Base-by-base conservation (phyloP, 2,888 invertebrate genomes). In the Pycnomerus fuliginosus region DNA sequence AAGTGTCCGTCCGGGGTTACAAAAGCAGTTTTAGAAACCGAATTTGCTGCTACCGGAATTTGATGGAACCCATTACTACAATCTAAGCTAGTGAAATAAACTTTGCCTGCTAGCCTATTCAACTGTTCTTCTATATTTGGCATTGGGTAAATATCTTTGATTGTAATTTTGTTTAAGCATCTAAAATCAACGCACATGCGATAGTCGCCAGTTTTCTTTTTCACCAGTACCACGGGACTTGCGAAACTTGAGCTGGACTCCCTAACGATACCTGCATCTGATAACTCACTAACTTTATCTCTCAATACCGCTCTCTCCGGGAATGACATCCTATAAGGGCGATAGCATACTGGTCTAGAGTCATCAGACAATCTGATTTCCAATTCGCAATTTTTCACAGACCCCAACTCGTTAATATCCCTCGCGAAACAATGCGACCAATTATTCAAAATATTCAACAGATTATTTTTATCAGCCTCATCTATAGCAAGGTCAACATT, bases 11-110 rank as follows among this genome's bases (percentile, higher is more conserved):
- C 30, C 3, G 30, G 3, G 14, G 30, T 68, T 2, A 55, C 50
- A 16, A 65, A 62, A 1, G 60, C 62, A 0, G 65, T 68, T 15
- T 58, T 60, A 2, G 44, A 43, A 3, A 55, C 55, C 17, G 58
- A 60, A 3, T 56, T 47, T 10, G 43, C 31, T 0, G 41, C 37
- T 25, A 70, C 46, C 2, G 52, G 55, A 3, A 69, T 60, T 25
- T 68, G 67, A 40, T 58, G 50, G 51, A 62, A 60, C 0, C 63
- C 69, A 0, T 48, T 48, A 3, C 48, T 44, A 29, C 64, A 40
- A 41, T 69, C 65, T 1, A 69, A 27, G 1, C 42, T 50, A 2
- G 60, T 58, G 28, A 59, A 69, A 29, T 44, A 57, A 11, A 29
- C 47, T 12, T 55, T 50, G 2, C 60, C 58, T 1, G 48, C 7